Evolutionary conservation across 92 coral and sea anemone species (phyloP).

Genomic region (Anthopleura xanthogrammica): DNA sequence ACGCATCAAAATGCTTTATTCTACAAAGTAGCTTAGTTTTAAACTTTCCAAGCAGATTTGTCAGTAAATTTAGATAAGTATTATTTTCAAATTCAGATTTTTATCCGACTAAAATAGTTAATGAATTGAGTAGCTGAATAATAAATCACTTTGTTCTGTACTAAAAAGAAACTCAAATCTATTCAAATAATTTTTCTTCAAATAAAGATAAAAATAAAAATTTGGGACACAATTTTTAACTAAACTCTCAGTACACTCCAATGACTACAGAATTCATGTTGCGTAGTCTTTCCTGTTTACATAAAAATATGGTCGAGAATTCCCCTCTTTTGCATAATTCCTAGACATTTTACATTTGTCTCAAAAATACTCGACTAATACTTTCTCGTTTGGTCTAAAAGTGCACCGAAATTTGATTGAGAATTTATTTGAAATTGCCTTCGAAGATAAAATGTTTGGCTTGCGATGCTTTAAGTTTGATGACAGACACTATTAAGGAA

Average conservation of each 20-base stretch:
- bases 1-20: neutral
- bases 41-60: conserved; percentile 1
- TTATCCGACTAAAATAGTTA: neutral
- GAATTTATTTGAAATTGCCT: neutral
- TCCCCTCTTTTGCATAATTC: conserved; percentile 29
- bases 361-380: neutral
- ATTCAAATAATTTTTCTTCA: neutral
- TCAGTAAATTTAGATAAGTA: neutral
- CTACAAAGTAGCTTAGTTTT: neutral
- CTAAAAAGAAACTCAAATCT: neutral
- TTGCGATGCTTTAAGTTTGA: neutral
- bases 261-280: neutral
- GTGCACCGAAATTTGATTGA: neutral
- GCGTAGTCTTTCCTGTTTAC: neutral
- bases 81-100: neutral
- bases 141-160: neutral
- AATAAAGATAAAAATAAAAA: neutral
- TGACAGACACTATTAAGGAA: neutral
- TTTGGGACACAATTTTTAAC: neutral
- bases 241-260: neutral
- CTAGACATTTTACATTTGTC: conserved; percentile 20
- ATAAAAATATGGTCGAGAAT: neutral
- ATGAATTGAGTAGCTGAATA: neutral
- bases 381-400: neutral
- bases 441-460: neutral